Percentiles rank a stretch among this genome's conserved stretches.
These are phyloP conservation scores for Trichonephila inaurata DNA, from an alignment of 1,140 invertebrate species.

Conservation along the genomic window DNA sequence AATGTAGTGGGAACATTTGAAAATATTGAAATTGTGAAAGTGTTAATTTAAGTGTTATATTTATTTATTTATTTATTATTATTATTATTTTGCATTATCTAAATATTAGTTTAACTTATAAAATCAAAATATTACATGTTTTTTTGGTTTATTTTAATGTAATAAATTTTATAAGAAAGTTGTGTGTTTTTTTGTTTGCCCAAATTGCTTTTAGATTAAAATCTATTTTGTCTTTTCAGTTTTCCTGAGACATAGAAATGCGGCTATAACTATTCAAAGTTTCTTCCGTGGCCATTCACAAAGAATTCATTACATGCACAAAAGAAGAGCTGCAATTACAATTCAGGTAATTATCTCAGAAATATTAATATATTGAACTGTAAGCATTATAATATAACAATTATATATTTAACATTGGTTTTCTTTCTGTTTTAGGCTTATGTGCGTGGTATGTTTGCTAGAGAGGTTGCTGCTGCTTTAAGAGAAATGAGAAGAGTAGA, in stretches of 20 bases:
- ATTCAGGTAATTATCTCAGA: slow-evolving; percentile 86
- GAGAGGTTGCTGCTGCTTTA: slow-evolving; percentile 89
- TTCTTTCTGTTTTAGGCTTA: slow-evolving; percentile 81
- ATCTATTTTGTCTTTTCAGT: slow-evolving; percentile 81
- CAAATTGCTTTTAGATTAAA: too few species aligned
- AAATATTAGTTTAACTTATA: too few species aligned
- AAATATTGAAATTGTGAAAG: too few species aligned
- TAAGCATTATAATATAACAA: neutral
- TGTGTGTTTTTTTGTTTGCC: too few species aligned
- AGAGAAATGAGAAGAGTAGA: slow-evolving; percentile 95
- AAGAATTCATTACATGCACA: slow-evolving; percentile 89
- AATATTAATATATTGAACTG: neutral
- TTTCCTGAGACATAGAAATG: slow-evolving; percentile 86
- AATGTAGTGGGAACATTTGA: too few species aligned
- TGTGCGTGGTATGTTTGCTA: slow-evolving; percentile 92
- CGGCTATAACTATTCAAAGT: slow-evolving; percentile 90
- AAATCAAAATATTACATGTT: too few species aligned
- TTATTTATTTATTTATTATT: too few species aligned
- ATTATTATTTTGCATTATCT: too few species aligned
- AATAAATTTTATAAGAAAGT: too few species aligned
- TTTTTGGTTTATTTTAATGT: too few species aligned
- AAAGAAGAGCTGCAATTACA: slow-evolving; percentile 91
- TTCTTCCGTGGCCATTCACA: slow-evolving; percentile 93
- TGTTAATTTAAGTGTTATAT: too few species aligned
- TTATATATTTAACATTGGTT: neutral